Percentiles rank a stretch among this genome's conserved stretches.
Conservation (phyloP, 2,888 invertebrate genomes). For the Cephus pulcher region DNA sequence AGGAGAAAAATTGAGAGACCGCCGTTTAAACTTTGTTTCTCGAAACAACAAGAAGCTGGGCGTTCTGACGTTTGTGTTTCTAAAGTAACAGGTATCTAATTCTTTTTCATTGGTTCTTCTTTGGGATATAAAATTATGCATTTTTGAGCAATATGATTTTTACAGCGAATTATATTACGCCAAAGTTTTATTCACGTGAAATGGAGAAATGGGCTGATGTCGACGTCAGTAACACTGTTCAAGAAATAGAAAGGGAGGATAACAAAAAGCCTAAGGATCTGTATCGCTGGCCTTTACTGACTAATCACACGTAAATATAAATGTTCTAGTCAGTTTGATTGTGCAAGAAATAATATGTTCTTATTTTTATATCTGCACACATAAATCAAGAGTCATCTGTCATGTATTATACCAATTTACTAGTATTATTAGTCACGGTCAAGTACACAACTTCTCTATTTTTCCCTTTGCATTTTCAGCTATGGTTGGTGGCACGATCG, state of each 20-base stretch:
- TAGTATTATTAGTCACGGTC: slow-evolving; percentile 1
- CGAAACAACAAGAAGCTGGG: slow-evolving; percentile 47
- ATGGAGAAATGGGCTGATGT: slow-evolving; percentile 25
- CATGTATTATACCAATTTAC: not conserved
- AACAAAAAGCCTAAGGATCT: slow-evolving; percentile 37
- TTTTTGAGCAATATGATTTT: not conserved
- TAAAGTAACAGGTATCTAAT: slow-evolving; percentile 43
- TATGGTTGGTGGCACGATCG: slow-evolving; percentile 60
- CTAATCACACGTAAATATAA: slow-evolving; percentile 50
- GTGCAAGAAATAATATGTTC: not conserved
- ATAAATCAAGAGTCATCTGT: not conserved
- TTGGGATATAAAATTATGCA: not conserved
- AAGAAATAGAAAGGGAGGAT: slow-evolving; percentile 35
- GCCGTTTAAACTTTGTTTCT: slow-evolving; percentile 55
- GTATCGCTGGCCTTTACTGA: slow-evolving; percentile 45
- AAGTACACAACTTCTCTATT: not conserved
- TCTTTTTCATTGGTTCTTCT: not conserved
- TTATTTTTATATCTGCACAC: slow-evolving; percentile 7
- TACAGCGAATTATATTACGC: slow-evolving; percentile 49
- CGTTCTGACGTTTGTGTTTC: slow-evolving; percentile 43
- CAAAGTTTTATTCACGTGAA: slow-evolving; percentile 53
- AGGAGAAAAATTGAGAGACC: slow-evolving; percentile 43
- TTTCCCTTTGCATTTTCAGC: slow-evolving; percentile 31
- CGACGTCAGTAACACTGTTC: slow-evolving; percentile 32
- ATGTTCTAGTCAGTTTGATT: not conserved